Base-by-base conservation (phyloP, 2,888 invertebrate genomes). In the Leptura quadrifasciata region DNA sequence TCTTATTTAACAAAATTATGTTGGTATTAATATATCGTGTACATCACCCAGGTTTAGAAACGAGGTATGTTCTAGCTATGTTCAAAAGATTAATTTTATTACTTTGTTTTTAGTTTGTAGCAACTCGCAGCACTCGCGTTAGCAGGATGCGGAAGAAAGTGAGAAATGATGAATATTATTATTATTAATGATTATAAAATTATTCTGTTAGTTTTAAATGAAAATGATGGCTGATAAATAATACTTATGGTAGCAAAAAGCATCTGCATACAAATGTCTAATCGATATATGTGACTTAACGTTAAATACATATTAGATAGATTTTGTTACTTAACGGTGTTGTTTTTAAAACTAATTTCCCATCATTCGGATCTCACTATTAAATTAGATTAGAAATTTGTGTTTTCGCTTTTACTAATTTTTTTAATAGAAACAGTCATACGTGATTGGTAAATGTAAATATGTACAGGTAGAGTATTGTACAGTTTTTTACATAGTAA, bases 401-500 rank as follows among this genome's bases (percentile, higher is more conserved):
- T 39, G 52, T 61, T 68, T 74, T 47, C n/a, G 55, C 20, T 68
- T 72, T 75, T 69, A 67, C 61, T 70, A 65, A 63, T 65, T 72
- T 77, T n/a, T 75, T 52, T 64, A 61, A 27, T 67, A 76, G 57
- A 39, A 39, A 39, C 27, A 55, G 72, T 61, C 64, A 31, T 54
- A 52, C 72, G 64, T 72, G 67, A 69, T 73, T 65, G 63, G 54
- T 69, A 75, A 52, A 54, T 79, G 79, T 79, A 77, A 68, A 79
- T 80, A 80, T 80, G 80, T 80, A 80, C 72, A 80, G 77, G 63
- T 79, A 77, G 78, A 80, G 20, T 76, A 63, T 74, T 86, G 85
- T 86, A 85, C 85, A 86, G 85, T 83, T 86, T 86, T 85, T 84
- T 86, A 86, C 82, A 81, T 85, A 85, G 83, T 84, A 75, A 83